Evolutionary conservation across 2,797 vertebrate species (phyloP).

Genomic region (Gymnodraco acuticeps): DNA sequence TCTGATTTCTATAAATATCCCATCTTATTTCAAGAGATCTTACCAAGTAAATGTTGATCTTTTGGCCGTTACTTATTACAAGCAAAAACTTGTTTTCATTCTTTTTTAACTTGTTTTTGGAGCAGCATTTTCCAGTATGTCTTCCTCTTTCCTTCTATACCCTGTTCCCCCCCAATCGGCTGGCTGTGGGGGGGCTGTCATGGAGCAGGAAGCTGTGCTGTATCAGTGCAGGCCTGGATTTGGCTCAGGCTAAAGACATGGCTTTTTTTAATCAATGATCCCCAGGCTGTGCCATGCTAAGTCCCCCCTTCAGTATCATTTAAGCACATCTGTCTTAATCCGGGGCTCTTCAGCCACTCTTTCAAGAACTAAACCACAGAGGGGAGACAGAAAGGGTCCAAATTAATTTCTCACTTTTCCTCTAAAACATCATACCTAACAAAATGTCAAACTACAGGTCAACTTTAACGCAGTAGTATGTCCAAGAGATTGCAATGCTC

Average conservation of each 20-base stretch:
- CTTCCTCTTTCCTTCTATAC: constrained; percentile 25
- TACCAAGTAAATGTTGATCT: too few species aligned
- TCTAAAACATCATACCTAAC: constrained; percentile 9
- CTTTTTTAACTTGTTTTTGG: too few species aligned
- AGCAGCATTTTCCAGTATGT: constrained; percentile 1
- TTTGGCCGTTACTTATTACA: too few species aligned
- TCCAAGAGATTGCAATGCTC: background rate
- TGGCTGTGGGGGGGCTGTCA: constrained; percentile 24
- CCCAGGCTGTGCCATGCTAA: constrained; percentile 88
- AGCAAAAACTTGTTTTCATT: too few species aligned
- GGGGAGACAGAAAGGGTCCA: constrained; percentile 63
- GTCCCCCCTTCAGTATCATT: constrained; percentile 73
- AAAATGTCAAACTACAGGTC: constrained; percentile 7
- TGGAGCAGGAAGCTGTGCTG: constrained; percentile 45
- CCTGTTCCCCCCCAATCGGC: constrained; percentile 6
- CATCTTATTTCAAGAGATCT: too few species aligned
- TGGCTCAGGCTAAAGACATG: constrained; percentile 90
- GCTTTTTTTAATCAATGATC: constrained; percentile 99
- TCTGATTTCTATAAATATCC: too few species aligned
- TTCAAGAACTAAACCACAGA: constrained; percentile 89
- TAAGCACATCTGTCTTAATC: constrained; percentile 99
- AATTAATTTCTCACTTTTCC: constrained; percentile 86
- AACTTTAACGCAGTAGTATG: background rate
- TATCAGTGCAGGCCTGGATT: constrained; percentile 90
- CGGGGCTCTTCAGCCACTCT: constrained; percentile 91